Base-by-base conservation (phyloP, 2,797 vertebrate genomes). In the Bryconaethiops microstoma region DNA sequence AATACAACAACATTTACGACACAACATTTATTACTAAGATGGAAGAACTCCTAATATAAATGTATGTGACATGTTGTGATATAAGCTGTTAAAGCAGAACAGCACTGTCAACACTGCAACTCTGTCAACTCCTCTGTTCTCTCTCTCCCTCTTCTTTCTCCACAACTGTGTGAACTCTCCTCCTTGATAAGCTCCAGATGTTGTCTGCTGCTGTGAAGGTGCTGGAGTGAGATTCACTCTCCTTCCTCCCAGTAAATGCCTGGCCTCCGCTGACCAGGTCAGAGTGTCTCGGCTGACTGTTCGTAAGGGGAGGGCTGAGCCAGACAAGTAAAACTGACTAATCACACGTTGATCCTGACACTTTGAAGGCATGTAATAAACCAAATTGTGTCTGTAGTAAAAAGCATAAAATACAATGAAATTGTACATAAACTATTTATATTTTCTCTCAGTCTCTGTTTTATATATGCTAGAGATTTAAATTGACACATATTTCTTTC, bases 121-220 rank as follows among this genome's bases (percentile, higher is more conserved):
- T 77, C 74, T 82, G 52, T 73, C 7, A 5, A 3, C 64, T 65
- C 62, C 69, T 86, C 80, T 82, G 82, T 54, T 29, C 71, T 39
- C 19, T 59, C 72, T 7, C 45, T 29, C n/a, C 16, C 17, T 78
- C 39, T 35, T 57, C 42, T 79, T 29, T 48, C 25, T 72, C 39
- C 42, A 71, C 67, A 70, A 12, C 77, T 55, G 62, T 69, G 55
- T 79, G 81, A 86, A 81, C 81, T 83, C 86, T 81, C 81, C 76
- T 85, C 65, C 39, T 65, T 87, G 87, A 87, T 83, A 86, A 81
- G 75, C 79, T 87, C 87, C 87, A 88, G 86, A 87, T 88, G 86
- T 87, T 82, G 77, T 65, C 68, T 68, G 73, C 65, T 60, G 29
- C 74, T 82, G 65, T 70, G 70, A 83, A 86, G 81, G 86, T 86